These are phyloP conservation scores for Hirtodrosophila alboralis DNA, from an alignment of 2,888 invertebrate genomes.

Conservation along the genomic window DNA sequence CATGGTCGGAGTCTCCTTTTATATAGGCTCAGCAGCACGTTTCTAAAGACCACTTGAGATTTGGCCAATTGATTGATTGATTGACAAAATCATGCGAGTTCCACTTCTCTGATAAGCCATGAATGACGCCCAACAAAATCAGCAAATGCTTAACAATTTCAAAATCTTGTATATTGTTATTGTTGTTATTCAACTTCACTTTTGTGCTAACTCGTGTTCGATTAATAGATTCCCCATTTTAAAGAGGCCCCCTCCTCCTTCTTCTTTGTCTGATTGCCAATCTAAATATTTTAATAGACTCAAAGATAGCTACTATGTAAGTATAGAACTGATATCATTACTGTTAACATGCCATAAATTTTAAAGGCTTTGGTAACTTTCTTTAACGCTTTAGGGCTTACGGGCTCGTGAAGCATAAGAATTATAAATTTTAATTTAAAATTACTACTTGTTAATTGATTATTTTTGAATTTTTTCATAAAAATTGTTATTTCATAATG, in stretches of 20 bases:
- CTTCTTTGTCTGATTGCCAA: conserved; percentile 3
- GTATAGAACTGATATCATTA: conserved; percentile 3
- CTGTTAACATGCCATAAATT: conserved; percentile 27
- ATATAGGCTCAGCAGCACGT: conserved; percentile 28
- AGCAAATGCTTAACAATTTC: conserved; percentile 1
- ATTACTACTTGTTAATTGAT: too few relatives aligned
- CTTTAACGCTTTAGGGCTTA: too few relatives aligned
- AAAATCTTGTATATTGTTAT: conserved; percentile 1
- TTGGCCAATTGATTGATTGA: conserved; percentile 23
- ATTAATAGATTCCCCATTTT: conserved; percentile 14
- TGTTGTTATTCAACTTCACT: conserved; percentile 15
- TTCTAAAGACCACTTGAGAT: conserved; percentile 47
- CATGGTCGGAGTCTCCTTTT: conserved; percentile 9
- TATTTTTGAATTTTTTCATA: too few relatives aligned
- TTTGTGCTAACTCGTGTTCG: conserved; percentile 9
- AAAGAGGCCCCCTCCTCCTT: background rate
- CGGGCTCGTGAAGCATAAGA: too few relatives aligned
- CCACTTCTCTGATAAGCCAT: conserved; percentile 21
- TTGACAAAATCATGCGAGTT: conserved; percentile 22
- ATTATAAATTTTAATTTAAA: too few relatives aligned
- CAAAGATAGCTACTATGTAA: conserved; percentile 6
- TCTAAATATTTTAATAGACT: conserved; percentile 4
- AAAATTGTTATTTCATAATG: too few relatives aligned
- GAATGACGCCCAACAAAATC: conserved; percentile 10
- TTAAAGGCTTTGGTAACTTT: too few relatives aligned